Evolutionary conservation across 1,140 invertebrate genomes (phyloP).

Genomic region (Phthorimaea operculella): DNA sequence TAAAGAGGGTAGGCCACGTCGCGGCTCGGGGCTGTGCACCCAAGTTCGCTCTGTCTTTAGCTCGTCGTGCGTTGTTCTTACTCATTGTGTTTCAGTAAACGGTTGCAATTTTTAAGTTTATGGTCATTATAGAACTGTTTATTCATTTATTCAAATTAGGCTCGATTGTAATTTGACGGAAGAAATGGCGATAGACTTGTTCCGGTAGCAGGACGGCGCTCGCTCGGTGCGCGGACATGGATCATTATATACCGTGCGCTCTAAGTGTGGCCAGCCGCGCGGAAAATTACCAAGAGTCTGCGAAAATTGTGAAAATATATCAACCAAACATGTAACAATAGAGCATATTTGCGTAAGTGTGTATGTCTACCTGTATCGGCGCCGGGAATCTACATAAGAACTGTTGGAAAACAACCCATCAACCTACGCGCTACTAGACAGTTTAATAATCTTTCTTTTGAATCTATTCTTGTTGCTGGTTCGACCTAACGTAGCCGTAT

Average conservation of each 20-base stretch:
- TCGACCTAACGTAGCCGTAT: no score
- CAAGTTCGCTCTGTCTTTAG: background rate
- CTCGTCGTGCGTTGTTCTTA: background rate
- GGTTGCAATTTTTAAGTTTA: background rate
- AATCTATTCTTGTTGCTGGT: no score
- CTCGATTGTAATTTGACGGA: background rate
- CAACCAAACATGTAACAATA: slow-evolving; percentile 3
- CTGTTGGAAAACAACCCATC: no score
- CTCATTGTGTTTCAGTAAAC: background rate
- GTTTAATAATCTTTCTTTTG: no score
- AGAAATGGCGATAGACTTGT: background rate
- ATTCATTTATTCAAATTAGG: background rate
- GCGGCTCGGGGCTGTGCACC: background rate
- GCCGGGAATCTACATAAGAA: no score
- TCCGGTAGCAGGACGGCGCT: background rate
- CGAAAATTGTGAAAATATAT: slow-evolving; percentile 5
- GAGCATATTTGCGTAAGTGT: slow-evolving; percentile 3
- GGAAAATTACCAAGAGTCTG: slow-evolving; percentile 3
- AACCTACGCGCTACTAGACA: no score
- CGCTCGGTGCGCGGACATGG: background rate
- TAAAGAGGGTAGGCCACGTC: background rate
- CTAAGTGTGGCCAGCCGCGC: slow-evolving; percentile 3
- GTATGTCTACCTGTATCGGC: background rate
- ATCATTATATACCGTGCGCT: slow-evolving; percentile 3
- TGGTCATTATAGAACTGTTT: background rate